phyloP scores from a whole-genome alignment of 2,113 vertebrate species.

The Trinectes maculatus region DNA sequence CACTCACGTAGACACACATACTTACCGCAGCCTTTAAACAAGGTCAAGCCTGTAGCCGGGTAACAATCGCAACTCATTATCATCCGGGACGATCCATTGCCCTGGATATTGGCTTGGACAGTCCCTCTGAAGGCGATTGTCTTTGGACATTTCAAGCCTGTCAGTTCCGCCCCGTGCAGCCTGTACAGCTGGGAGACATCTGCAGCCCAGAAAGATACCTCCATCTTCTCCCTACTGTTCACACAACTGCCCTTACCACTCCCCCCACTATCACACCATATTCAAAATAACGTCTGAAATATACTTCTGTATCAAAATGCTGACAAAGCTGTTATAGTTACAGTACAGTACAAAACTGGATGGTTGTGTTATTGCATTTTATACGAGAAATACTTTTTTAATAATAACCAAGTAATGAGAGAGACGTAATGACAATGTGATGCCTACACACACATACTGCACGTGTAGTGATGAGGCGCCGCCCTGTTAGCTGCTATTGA shows the following conservation, averaged over 20 bases:
- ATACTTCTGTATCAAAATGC: too few relatives aligned
- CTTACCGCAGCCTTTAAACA: constrained; percentile 52
- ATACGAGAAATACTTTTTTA: too few relatives aligned
- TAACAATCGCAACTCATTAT: constrained; percentile 71
- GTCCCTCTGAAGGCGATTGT: constrained; percentile 66
- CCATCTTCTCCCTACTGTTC: constrained; percentile 20
- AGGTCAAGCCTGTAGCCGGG: constrained; percentile 64
- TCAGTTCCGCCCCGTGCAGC: constrained; percentile 57
- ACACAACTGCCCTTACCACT: constrained; percentile 9
- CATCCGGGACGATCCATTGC: constrained; percentile 67
- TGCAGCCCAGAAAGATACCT: constrained; percentile 43
- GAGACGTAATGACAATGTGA: too few relatives aligned
- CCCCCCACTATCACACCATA: constrained; percentile 3
- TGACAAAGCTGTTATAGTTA: not conserved
- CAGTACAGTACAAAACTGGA: constrained; percentile 1
- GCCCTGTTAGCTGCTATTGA: too few relatives aligned
- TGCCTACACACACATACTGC: too few relatives aligned
- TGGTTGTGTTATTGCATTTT: not conserved
- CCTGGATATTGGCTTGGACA: constrained; percentile 72
- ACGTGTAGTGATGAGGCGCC: too few relatives aligned
- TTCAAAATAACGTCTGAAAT: constrained; percentile 14
- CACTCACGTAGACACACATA: constrained; percentile 20
- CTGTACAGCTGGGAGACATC: constrained; percentile 64
- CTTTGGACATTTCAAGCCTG: constrained; percentile 69
- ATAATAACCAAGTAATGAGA: constrained; percentile 12